Percentiles rank a stretch among this genome's conserved stretches.
These are phyloP conservation scores for Conus ventricosus DNA, from an alignment of 1,140 invertebrate species.

Conservation along the genomic window DNA sequence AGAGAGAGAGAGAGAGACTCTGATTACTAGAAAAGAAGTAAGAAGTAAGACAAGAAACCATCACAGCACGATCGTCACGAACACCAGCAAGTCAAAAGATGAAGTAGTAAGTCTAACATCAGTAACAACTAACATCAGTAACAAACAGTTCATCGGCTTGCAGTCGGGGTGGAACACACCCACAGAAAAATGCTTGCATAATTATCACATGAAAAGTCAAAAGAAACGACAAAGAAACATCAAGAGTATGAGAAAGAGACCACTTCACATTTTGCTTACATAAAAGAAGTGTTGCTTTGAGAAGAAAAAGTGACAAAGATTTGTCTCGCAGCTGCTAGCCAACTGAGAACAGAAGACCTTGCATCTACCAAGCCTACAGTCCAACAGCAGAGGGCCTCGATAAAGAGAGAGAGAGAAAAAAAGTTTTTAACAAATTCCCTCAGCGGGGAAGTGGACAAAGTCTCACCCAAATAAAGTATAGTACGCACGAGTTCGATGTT, in stretches of 20 bases:
- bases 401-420: background rate
- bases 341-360: background rate
- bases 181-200: background rate
- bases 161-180: background rate
- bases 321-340: too few species aligned
- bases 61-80: background rate
- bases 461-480: background rate
- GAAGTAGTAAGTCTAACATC: background rate
- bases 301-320: background rate
- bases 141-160: background rate
- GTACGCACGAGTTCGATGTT: background rate
- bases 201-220: background rate
- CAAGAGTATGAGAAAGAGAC: background rate
- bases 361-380: background rate
- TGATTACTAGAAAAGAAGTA: background rate
- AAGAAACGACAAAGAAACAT: background rate
- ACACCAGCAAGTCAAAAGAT: background rate
- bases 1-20: background rate
- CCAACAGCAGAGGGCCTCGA: background rate
- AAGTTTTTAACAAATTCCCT: background rate
- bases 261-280: too few species aligned
- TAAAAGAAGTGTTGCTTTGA: background rate
- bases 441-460: background rate
- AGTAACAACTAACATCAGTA: background rate
- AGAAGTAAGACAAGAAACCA: background rate